Evolutionary conservation across 2,113 vertebrate species (phyloP).

Genomic region (Sisor rabdophorus): DNA sequence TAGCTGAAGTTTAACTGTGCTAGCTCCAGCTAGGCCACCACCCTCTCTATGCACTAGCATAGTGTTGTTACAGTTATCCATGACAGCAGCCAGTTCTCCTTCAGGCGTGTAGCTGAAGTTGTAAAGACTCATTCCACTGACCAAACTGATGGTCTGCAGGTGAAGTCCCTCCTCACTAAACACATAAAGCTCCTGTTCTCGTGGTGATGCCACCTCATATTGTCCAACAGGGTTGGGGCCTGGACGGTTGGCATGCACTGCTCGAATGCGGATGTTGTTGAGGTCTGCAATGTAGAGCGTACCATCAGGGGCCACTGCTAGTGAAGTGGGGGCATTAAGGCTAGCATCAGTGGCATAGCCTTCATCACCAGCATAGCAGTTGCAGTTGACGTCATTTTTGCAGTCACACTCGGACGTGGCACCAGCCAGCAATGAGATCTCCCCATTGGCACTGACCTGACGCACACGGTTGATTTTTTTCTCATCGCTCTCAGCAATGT

Average conservation of each 20-base stretch:
- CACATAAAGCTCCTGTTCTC: constrained; percentile 93
- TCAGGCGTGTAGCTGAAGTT: constrained; percentile 91
- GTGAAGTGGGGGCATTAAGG: constrained; percentile 90
- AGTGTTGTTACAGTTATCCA: constrained; percentile 91
- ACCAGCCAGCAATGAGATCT: constrained; percentile 94
- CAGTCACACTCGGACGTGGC: constrained; percentile 95
- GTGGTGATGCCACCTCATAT: constrained; percentile 91
- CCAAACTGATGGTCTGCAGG: constrained; percentile 90
- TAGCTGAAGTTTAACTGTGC: constrained; percentile 85
- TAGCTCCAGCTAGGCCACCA: constrained; percentile 69
- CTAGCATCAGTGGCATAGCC: constrained; percentile 94
- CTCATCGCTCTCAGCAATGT: constrained; percentile 97
- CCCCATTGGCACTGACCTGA: constrained; percentile 92
- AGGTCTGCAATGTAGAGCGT: constrained; percentile 96
- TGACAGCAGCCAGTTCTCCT: constrained; percentile 77
- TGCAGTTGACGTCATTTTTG: constrained; percentile 98
- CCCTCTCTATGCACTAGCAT: constrained; percentile 87
- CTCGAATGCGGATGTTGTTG: constrained; percentile 94
- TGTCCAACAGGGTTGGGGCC: constrained; percentile 76
- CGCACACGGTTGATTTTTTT: constrained; percentile 96
- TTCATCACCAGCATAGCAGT: constrained; percentile 95
- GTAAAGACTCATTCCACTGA: constrained; percentile 90
- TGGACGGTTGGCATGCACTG: constrained; percentile 88
- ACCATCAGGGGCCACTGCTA: constrained; percentile 92
- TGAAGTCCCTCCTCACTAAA: constrained; percentile 92